A percentile compares a stretch with the other conserved stretches of the same genome.
phyloP scores from a whole-genome alignment of 2,888 invertebrate genomes.

The Tachina grossa region DNA sequence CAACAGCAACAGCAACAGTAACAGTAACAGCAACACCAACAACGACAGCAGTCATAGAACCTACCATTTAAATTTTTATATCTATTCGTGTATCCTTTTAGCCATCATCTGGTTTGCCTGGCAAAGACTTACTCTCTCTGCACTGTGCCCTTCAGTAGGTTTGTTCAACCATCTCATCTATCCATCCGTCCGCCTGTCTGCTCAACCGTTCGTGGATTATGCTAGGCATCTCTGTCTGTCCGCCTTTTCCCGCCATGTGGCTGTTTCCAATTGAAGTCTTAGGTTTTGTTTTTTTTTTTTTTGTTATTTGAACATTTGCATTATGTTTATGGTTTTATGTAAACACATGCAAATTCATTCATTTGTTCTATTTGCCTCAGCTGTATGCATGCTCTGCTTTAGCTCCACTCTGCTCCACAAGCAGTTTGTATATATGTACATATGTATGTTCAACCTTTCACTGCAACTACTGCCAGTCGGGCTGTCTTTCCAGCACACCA shows the following conservation, averaged over 20 bases:
- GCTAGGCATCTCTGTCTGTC: slow-evolving; percentile 38
- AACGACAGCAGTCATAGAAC: slow-evolving; percentile 29
- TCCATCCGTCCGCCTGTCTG: slow-evolving; percentile 3
- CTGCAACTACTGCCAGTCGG: slow-evolving; percentile 50
- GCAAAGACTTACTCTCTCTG: slow-evolving; percentile 5
- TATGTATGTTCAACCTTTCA: slow-evolving; percentile 16
- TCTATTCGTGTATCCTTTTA: slow-evolving; percentile 41
- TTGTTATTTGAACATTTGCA: slow-evolving; percentile 63
- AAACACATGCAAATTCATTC: slow-evolving; percentile 71
- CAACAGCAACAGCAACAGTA: slow-evolving; percentile 22
- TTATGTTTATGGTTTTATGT: slow-evolving; percentile 68
- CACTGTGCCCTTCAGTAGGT: slow-evolving; percentile 12
- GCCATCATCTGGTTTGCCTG: slow-evolving; percentile 50
- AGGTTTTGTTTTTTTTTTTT: slow-evolving; percentile 27
- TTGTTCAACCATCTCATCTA: slow-evolving; percentile 10
- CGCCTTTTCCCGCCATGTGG: slow-evolving; percentile 66
- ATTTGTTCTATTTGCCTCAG: slow-evolving; percentile 68
- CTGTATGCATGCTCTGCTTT: not conserved
- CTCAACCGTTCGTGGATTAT: not conserved
- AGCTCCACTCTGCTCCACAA: slow-evolving; percentile 9
- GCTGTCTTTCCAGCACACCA: slow-evolving; percentile 52
- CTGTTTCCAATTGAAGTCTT: slow-evolving; percentile 64
- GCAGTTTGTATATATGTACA: not conserved
- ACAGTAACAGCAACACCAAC: slow-evolving; percentile 23
- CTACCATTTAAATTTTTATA: slow-evolving; percentile 46